These are phyloP conservation scores for Cynaeus angustus DNA, from an alignment of 2,888 invertebrate species.

Conservation along the genomic window DNA sequence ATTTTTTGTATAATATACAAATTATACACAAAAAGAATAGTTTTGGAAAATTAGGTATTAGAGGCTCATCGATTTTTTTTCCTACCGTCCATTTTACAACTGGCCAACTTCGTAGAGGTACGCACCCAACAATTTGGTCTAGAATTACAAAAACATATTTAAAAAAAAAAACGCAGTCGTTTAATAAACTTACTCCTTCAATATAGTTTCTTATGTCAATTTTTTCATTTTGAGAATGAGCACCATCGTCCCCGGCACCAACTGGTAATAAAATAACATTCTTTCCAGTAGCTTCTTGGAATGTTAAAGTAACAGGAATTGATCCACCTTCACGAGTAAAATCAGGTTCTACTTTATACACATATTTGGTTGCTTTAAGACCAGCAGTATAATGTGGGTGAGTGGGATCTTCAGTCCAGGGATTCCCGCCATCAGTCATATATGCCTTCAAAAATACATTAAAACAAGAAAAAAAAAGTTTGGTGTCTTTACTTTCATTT, in stretches of 20 bases:
- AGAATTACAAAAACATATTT: slow-evolving; percentile 48
- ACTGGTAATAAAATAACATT: slow-evolving; percentile 96
- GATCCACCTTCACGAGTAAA: slow-evolving; percentile 98
- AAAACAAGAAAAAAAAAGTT: too few species aligned
- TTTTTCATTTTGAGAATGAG: slow-evolving; percentile 99
- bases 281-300: slow-evolving; percentile 93
- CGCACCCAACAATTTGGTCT: slow-evolving; percentile 90
- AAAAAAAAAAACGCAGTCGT: neutral
- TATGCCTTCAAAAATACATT: slow-evolving; percentile 56
- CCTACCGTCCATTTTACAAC: slow-evolving; percentile 11
- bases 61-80: too few species aligned
- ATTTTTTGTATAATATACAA: too few species aligned
- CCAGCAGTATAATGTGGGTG: slow-evolving; percentile 96
- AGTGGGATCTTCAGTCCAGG: slow-evolving; percentile 95
- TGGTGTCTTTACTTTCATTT: slow-evolving; percentile 83
- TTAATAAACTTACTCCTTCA: slow-evolving; percentile 85
- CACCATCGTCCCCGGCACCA: slow-evolving; percentile 97
- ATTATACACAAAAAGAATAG: too few species aligned
- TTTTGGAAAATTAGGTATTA: too few species aligned
- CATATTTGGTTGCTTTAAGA: slow-evolving; percentile 84
- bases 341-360: slow-evolving; percentile 93
- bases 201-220: slow-evolving; percentile 94
- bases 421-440: slow-evolving; percentile 79
- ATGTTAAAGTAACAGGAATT: slow-evolving; percentile 95
- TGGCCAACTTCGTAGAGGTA: slow-evolving; percentile 85